Percentiles rank a stretch among this genome's conserved stretches.
Evolutionary conservation across 2,888 invertebrate species (phyloP).

Genomic region (Xanthia togata): DNA sequence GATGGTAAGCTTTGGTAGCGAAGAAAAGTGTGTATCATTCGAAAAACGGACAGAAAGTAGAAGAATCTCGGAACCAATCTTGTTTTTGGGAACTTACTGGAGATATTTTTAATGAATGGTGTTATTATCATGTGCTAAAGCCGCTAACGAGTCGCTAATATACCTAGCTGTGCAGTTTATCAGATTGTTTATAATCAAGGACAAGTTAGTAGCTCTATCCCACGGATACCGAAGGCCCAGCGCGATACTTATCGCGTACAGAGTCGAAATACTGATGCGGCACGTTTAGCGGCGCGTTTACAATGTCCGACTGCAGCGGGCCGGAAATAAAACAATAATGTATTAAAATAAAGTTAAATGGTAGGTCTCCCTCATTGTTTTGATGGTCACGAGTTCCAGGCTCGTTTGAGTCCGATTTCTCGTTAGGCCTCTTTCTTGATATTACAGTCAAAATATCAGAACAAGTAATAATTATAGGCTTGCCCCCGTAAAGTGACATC

Average conservation of each 20-base stretch:
- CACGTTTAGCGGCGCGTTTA: constrained; percentile 83
- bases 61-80: background rate
- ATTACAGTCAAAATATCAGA: background rate
- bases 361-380: background rate
- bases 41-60: background rate
- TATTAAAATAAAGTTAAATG: constrained; percentile 17
- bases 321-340: constrained; percentile 58
- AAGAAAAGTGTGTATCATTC: background rate
- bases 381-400: background rate
- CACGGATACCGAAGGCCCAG: constrained; percentile 59
- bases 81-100: background rate
- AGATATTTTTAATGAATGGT: background rate
- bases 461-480: background rate
- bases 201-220: background rate
- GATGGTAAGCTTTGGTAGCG: background rate
- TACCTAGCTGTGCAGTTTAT: constrained; percentile 4
- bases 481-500: background rate
- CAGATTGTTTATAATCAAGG: background rate
- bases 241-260: constrained; percentile 76
- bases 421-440: background rate
- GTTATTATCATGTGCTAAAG: background rate
- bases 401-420: background rate
- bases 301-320: constrained; percentile 84
- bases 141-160: background rate
- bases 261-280: constrained; percentile 86